Conservation (phyloP, 2,797 vertebrate genomes). For the Taenioides sp. region DNA sequence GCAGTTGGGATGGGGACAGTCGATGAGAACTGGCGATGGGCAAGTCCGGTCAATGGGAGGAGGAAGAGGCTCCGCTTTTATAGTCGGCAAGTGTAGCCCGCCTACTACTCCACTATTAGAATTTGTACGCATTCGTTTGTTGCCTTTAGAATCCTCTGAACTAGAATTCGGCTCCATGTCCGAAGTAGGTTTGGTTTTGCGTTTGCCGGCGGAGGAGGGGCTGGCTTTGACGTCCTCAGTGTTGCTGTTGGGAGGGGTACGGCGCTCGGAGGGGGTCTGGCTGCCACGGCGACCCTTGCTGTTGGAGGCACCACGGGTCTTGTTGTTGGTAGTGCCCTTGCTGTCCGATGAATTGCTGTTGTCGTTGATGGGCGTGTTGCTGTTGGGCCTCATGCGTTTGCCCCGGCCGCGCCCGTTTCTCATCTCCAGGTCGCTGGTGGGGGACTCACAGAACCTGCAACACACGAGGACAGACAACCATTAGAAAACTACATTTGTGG, state of each 20-base stretch:
- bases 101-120: constrained; percentile 85
- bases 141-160: constrained; percentile 98
- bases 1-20: constrained; percentile 98
- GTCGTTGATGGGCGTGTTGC: constrained; percentile 91
- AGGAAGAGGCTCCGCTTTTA: constrained; percentile 84
- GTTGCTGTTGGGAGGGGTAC: constrained; percentile 86
- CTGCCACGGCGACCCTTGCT: constrained; percentile 96
- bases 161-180: constrained; percentile 99
- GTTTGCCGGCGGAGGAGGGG: constrained; percentile 91
- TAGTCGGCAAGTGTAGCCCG: constrained; percentile 78
- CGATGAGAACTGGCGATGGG: constrained; percentile 95
- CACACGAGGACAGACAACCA: constrained; percentile 3
- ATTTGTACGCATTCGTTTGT: constrained; percentile 96
- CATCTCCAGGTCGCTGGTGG: constrained; percentile 98
- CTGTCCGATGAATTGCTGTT: constrained; percentile 86
- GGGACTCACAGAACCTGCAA: constrained; percentile 96
- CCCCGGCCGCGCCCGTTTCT: constrained; percentile 96
- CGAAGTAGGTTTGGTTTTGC: constrained; percentile 93
- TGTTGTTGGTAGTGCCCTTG: constrained; percentile 89
- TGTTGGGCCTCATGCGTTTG: constrained; percentile 95
- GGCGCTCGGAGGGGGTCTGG: constrained; percentile 94
- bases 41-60: constrained; percentile 89
- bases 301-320: constrained; percentile 92
- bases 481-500: neutral
- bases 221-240: constrained; percentile 94